Conservation (phyloP, 2,888 invertebrate genomes). For the Dicycla oo region DNA sequence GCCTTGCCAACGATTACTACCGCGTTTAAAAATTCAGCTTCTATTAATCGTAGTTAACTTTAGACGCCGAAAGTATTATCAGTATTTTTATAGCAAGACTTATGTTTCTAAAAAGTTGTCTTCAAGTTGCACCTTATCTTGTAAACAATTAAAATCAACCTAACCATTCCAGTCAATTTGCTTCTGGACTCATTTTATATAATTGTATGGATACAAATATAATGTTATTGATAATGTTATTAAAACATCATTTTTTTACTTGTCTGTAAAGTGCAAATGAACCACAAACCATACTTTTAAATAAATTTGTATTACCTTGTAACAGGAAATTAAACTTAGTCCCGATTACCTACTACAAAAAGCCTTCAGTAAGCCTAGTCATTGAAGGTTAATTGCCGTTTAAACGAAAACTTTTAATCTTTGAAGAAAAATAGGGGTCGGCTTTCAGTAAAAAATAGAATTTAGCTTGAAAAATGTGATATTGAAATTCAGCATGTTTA, state of each 20-base stretch:
- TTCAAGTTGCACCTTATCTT: not conserved
- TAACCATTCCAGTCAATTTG: not conserved
- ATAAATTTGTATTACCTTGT: not conserved
- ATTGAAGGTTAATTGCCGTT: slow-evolving; percentile 39
- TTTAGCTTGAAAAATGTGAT: slow-evolving; percentile 28
- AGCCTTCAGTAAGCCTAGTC: slow-evolving; percentile 38
- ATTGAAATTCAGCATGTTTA: slow-evolving; percentile 17
- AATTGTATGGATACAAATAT: not conserved
- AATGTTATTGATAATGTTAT: not conserved
- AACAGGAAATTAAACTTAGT: slow-evolving; percentile 17
- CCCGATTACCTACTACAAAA: slow-evolving; percentile 20
- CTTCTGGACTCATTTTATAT: no score
- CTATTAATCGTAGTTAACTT: slow-evolving; percentile 21
- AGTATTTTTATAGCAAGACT: not conserved
- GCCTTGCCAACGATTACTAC: slow-evolving; percentile 19
- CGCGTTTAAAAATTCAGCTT: slow-evolving; percentile 22
- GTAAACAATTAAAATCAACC: not conserved
- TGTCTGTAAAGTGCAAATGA: not conserved
- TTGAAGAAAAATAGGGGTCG: slow-evolving; percentile 23
- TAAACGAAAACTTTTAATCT: slow-evolving; percentile 34
- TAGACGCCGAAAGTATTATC: not conserved
- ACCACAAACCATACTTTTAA: not conserved
- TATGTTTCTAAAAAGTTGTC: not conserved
- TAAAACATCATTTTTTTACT: not conserved
- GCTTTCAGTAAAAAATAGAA: slow-evolving; percentile 36